Base-by-base conservation (phyloP, 2,797 vertebrate genomes). In the Cirrhinus molitorella region DNA sequence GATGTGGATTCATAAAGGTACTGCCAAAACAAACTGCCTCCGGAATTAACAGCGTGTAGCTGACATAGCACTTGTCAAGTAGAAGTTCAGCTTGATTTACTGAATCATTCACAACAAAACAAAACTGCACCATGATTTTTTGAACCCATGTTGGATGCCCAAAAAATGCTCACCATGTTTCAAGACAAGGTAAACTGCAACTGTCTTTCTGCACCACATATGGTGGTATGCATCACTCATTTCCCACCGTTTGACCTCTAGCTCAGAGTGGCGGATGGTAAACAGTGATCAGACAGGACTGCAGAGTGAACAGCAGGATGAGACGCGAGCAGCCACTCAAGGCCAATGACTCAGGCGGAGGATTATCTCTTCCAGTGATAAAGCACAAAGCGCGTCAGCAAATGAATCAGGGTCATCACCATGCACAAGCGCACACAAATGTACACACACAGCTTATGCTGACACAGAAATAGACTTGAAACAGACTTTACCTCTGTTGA, bases 1-100 rank as follows among this genome's bases (percentile, higher is more conserved):
- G 86, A 88, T 86, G 79, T 86, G 76, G 75, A 85, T 67, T 80
- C 55, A n/a, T 10, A 72, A 83, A 43, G 47, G 37, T 37, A 14
- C 70, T 28, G 82, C 86, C 88, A 88, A 85, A 75, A 86, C 49
- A 84, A 88, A 88, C 86, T 73, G 85, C 86, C 85, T 84, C 71
- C 65, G 9, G 57, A 84, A 77, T 73, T 34, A 63, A 76, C 59
- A 55, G 72, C 61, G 17, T 74, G 70, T 65, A 82, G 55, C 81
- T 43, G 80, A 79, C 66, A 63, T 19, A 81, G 79, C 34, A 65
- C 57, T 17, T 47, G 83, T 81, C 84, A 21, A 25, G 49, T 47
- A 31, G 16, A 65, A 14, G 55, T 81, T 71, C 57, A n/a, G 37
- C 78, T 73, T 67, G 47, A 72, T 74, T 79, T 68, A 72, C 47